phyloP scores from a whole-genome alignment of 2,888 invertebrate species.

The Macrosiphum euphorbiae region DNA sequence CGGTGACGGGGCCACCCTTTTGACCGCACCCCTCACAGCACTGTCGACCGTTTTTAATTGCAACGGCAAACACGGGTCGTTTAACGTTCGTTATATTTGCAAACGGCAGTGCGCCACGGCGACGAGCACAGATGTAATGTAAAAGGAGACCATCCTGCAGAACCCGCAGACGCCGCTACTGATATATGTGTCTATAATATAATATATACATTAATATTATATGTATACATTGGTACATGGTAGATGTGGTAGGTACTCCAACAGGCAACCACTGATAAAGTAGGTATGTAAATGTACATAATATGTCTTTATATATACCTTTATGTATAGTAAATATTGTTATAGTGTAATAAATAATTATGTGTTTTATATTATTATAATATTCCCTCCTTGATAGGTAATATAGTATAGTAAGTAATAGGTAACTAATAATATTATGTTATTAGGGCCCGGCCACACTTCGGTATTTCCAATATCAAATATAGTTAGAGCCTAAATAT shows the following conservation, averaged over 20 bases:
- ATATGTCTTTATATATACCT: neutral
- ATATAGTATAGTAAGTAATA: too few species aligned
- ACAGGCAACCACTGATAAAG: neutral
- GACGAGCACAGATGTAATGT: neutral
- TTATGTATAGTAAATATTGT: neutral
- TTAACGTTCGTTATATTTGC: slow-evolving; percentile 56
- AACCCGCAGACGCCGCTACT: neutral
- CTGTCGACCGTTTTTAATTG: slow-evolving; percentile 55
- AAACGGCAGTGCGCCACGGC: neutral
- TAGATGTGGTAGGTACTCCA: neutral
- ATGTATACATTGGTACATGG: neutral
- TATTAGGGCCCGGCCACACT: too few species aligned
- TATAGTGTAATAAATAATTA: neutral
- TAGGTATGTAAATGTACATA: neutral
- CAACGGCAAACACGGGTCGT: slow-evolving; percentile 49
- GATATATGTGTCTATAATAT: neutral
- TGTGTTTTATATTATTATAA: neutral
- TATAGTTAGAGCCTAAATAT: neutral
- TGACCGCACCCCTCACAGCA: slow-evolving; percentile 48
- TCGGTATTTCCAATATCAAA: too few species aligned
- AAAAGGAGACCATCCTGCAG: neutral
- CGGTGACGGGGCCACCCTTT: slow-evolving; percentile 49
- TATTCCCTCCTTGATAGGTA: neutral
- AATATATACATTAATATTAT: neutral
- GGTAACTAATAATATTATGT: too few species aligned